Conservation (phyloP, 2,113 vertebrate genomes). For the Speoplatyrhinus poulsoni region DNA sequence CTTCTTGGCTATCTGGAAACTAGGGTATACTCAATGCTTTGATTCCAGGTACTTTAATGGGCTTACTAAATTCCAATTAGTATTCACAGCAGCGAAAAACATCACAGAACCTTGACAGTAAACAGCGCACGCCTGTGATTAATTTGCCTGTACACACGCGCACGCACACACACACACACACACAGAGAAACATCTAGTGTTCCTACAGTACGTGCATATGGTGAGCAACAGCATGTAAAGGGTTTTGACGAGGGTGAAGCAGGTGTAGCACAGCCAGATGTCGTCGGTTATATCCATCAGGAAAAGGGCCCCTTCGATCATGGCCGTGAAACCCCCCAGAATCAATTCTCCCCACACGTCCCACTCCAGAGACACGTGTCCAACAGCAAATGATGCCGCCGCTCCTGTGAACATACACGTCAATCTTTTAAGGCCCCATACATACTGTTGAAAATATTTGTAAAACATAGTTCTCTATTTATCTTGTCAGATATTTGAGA, state of each 20-base stretch:
- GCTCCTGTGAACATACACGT: conserved; percentile 70
- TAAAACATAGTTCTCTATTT: not conserved
- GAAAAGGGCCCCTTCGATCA: conserved; percentile 78
- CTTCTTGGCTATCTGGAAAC: conserved; percentile 83
- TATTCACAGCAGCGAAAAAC: too few relatives aligned
- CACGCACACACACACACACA: not conserved
- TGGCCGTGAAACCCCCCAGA: conserved; percentile 76
- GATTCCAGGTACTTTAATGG: not conserved
- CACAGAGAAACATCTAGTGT: not conserved
- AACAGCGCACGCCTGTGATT: too few relatives aligned
- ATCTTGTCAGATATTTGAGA: not conserved
- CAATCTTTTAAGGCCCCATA: not conserved
- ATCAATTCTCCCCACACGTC: conserved; percentile 80
- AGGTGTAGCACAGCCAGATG: conserved; percentile 84
- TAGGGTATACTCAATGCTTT: conserved; percentile 19
- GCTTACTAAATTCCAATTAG: too few relatives aligned
- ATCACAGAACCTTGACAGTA: too few relatives aligned
- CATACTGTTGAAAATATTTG: not conserved
- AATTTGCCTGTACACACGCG: too few relatives aligned
- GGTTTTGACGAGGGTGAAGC: conserved; percentile 80
- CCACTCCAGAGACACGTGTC: conserved; percentile 81
- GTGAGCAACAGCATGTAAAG: conserved; percentile 85
- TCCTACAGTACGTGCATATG: conserved; percentile 79
- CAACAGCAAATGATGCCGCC: conserved; percentile 79
- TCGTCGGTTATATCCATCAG: conserved; percentile 77